Base-by-base conservation (phyloP, 2,888 invertebrate species). In the Drosophila vallismaia region DNA sequence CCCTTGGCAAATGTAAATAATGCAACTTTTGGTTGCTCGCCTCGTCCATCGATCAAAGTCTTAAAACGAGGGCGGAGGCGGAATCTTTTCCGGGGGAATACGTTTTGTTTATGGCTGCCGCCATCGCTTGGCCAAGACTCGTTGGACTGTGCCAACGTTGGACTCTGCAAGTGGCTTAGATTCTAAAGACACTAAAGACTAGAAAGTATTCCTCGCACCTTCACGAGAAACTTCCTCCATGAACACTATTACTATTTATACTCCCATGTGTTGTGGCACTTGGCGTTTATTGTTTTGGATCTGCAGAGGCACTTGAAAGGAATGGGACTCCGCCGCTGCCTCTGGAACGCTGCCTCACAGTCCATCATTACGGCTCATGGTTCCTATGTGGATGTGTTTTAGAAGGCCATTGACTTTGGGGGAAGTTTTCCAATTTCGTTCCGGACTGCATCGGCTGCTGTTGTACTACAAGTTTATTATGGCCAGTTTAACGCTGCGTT, bases 11-110 rank as follows among this genome's bases (percentile, higher is more conserved):
- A 51, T 64, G 64, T 45, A 64, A 64, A 64, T 63, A 64, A 64
- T 64, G 64, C 66, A 64, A 64, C 64, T 64, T 64, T 64, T n/a
- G 66, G 66, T 38, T 14, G 66, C 67, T 26, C 48, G 19, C 14
- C 24, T 14, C 29, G 24, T 10, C 57, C 84, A 84, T 79, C 64
- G 55, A 84, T 79, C 81, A 79, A 81, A 81, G 79, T 81, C 68
- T 66, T 60, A 9, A 9, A 40, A 42, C 28, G 28, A 19, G 10
- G 10, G 44, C 9, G 42, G 44, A 19, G 42, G 19, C 42, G 38
- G 12, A 14, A 40, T 24, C 57, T 58, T 52, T n/a, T 40, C 26
- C 33, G 31, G 19, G 19, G 19, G 19, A 19, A 55, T 76, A 57
- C 76, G 70, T 55, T 79, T 64, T 71, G 82, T 79, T 78, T 79